A percentile compares a stretch with the other conserved stretches of the same genome.
These are phyloP conservation scores for Pseudolaguvia tuberculata DNA, from an alignment of 2,113 vertebrate genomes.

Conservation along the genomic window DNA sequence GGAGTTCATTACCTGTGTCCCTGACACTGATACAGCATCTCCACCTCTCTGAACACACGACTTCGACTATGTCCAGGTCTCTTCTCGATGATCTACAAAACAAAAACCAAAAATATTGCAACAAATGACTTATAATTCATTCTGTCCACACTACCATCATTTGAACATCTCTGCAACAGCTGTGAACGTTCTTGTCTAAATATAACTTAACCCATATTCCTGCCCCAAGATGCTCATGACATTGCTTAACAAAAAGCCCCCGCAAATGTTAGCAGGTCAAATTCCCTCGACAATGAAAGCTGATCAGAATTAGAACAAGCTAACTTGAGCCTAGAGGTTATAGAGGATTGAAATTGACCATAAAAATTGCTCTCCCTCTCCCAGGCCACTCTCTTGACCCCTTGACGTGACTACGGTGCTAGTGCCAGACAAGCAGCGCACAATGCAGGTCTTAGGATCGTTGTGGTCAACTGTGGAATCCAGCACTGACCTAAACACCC, in stretches of 20 bases:
- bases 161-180: neutral
- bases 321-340: conserved; percentile 30
- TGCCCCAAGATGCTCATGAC: conserved; percentile 32
- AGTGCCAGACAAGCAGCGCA: conserved; percentile 53
- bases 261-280: conserved; percentile 19
- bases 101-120: neutral
- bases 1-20: conserved; percentile 82
- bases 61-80: conserved; percentile 88
- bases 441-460: conserved; percentile 57
- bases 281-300: conserved; percentile 31
- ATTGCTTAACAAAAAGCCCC: conserved; percentile 3
- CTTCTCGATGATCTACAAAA: conserved; percentile 90
- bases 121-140: neutral
- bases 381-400: conserved; percentile 54
- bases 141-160: neutral
- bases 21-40: conserved; percentile 99
- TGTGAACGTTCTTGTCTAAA: conserved; percentile 36
- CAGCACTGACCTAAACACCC: too few species aligned
- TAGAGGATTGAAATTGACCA: conserved; percentile 52
- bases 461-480: conserved; percentile 47
- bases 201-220: conserved; percentile 54
- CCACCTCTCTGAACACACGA: conserved; percentile 93
- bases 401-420: conserved; percentile 53
- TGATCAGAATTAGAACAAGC: conserved; percentile 34
- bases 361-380: conserved; percentile 29